Evolutionary conservation across 2,888 invertebrate genomes (phyloP), one percentile per base, ranked within the genome.

Genomic region (Pachliopta kotzebuea): DNA sequence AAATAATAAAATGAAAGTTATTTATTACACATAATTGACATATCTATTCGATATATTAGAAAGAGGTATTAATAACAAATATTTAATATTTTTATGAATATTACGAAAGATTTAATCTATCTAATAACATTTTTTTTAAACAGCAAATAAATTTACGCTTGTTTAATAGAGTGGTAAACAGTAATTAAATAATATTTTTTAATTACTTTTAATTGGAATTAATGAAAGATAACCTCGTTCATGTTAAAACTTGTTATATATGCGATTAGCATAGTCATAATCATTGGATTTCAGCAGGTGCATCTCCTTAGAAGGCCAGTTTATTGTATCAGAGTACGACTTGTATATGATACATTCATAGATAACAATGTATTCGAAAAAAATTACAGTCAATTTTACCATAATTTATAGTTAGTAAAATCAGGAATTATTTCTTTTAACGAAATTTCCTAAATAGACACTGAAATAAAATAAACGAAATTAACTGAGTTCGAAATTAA

Each of bases 211-310:
- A 21, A 21, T 52, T 52, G 50, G 11, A 4, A 14, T 21, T 52
- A 21, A 26, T n/a, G n/a, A 52, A 9, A 52, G 23, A 52, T 52
- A 52, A 21, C 21, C 21, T n/a, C n/a, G 50, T 58, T 71, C 61
- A 67, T 71, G 70, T 72, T 26, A 67, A 69, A 73, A 80, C 79
- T 68, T 76, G 80, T 81, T 78, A 74, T 69, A 75, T 75, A 73
- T 78, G 81, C 79, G 83, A 85, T 86, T 84, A 85, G 74, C 71
- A 76, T 77, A 76, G 76, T 70, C 74, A 72, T 65, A 82, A 82
- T 81, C 83, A 85, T 79, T 78, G 77, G 69, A 81, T 82, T 83
- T 86, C 85, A 83, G 82, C 89, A 90, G 89, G 84, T 89, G 88
- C 81, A 83, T 74, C 71, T 79, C 83, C 85, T 79, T 86, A 84